A percentile compares a stretch with the other conserved stretches of the same genome.
Evolutionary conservation across 2,888 invertebrate genomes (phyloP).

Genomic region (Ischnura elegans): DNA sequence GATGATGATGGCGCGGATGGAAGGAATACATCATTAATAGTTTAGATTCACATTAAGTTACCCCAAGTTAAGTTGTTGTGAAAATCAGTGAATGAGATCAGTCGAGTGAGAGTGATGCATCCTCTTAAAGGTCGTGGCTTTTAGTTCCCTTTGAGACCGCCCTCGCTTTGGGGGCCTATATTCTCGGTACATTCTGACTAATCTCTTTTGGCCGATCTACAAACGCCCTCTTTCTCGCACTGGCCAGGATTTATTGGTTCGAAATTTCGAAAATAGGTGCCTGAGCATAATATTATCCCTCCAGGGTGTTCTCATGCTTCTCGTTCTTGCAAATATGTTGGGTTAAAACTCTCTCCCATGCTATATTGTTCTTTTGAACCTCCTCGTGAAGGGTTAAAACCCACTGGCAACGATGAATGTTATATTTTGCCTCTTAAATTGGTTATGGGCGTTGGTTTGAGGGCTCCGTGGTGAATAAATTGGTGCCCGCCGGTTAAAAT

Average conservation of each 20-base stretch:
- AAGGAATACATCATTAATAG: too few relatives aligned
- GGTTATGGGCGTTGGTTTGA: background rate
- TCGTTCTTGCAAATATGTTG: background rate
- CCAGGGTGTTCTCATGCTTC: background rate
- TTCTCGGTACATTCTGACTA: background rate
- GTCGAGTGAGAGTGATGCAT: too few relatives aligned
- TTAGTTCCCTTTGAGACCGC: background rate
- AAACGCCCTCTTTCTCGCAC: background rate
- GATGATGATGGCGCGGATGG: too few relatives aligned
- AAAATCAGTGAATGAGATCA: too few relatives aligned
- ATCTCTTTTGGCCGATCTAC: background rate
- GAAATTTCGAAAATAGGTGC: background rate
- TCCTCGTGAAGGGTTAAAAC: background rate
- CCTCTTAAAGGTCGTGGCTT: background rate
- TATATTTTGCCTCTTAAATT: background rate
- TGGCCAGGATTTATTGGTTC: background rate
- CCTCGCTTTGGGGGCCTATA: background rate
- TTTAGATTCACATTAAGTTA: too few relatives aligned
- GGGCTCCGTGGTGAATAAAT: background rate
- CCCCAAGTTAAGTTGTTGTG: too few relatives aligned
- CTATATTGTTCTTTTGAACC: background rate
- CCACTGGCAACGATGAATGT: background rate
- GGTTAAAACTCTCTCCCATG: background rate
- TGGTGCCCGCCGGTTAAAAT: background rate
- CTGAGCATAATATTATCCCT: background rate